A percentile compares a stretch with the other conserved stretches of the same genome.
phyloP scores from a whole-genome alignment of 1,140 invertebrate genomes.

The Meteorus sp. region DNA sequence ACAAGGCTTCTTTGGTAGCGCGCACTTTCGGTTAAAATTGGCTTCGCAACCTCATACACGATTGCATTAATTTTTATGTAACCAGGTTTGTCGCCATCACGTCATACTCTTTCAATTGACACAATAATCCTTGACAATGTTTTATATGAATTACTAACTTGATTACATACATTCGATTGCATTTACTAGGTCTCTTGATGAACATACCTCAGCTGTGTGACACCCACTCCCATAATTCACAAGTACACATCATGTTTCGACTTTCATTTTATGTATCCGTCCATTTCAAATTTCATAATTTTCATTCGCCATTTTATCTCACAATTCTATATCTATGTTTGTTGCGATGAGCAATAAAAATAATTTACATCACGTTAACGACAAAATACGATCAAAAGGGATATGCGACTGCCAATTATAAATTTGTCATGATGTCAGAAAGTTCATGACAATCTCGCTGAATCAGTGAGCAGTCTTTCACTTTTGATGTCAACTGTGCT shows the following conservation, averaged over 20 bases:
- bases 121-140: slow-evolving; percentile 37
- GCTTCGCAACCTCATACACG: no score
- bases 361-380: no score
- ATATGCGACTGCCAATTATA: slow-evolving; percentile 44
- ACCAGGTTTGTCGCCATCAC: slow-evolving; percentile 43
- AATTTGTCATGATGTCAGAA: slow-evolving; percentile 27
- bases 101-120: slow-evolving; percentile 30
- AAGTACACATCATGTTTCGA: no score
- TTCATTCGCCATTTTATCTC: no score
- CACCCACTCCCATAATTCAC: neutral
- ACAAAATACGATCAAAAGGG: slow-evolving; percentile 27
- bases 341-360: no score
- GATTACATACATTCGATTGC: slow-evolving; percentile 47
- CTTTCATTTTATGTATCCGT: no score
- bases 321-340: no score
- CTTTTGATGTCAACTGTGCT: slow-evolving; percentile 31
- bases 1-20: slow-evolving; percentile 46
- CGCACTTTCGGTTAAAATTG: slow-evolving; percentile 11
- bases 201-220: slow-evolving; percentile 17
- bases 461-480: slow-evolving; percentile 38
- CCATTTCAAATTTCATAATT: no score
- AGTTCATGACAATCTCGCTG: slow-evolving; percentile 41
- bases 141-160: slow-evolving; percentile 56
- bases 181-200: slow-evolving; percentile 41
- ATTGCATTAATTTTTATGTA: slow-evolving; percentile 52